These are phyloP conservation scores for Carapus acus DNA, from an alignment of 2,797 vertebrate species.

Conservation along the genomic window DNA sequence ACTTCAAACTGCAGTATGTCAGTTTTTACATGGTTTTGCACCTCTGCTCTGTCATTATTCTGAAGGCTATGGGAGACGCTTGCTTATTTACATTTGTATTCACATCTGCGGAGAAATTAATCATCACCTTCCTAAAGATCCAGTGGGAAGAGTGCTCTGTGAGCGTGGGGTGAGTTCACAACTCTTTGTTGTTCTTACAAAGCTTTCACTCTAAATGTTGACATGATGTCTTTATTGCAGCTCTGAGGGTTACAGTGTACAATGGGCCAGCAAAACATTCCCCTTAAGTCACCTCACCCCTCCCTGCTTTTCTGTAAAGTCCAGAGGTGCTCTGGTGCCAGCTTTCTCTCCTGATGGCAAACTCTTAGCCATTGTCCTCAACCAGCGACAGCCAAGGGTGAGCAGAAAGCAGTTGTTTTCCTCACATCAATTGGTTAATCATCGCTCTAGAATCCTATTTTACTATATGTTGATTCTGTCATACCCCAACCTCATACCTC, in stretches of 20 bases:
- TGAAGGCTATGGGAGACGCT: constrained; percentile 79
- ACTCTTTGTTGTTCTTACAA: neutral
- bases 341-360: constrained; percentile 84
- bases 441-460: too few species aligned
- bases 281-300: constrained; percentile 71
- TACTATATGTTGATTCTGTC: too few species aligned
- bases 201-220: neutral
- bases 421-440: too few species aligned
- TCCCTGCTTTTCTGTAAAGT: constrained; percentile 79
- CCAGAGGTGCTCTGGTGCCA: constrained; percentile 83
- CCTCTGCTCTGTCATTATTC: constrained; percentile 1
- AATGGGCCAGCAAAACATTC: constrained; percentile 80
- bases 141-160: constrained; percentile 74
- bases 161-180: constrained; percentile 56
- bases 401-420: constrained; percentile 1
- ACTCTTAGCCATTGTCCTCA: constrained; percentile 80
- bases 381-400: constrained; percentile 89
- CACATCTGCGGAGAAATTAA: constrained; percentile 73
- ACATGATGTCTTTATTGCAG: constrained; percentile 65
- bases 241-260: constrained; percentile 68
- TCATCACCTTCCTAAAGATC: constrained; percentile 79
- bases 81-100: constrained; percentile 86
- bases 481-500: too few species aligned
- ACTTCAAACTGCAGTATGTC: neutral
- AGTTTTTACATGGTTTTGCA: neutral